Conservation (phyloP, 2,113 vertebrate genomes). For the Gobio gobio region DNA sequence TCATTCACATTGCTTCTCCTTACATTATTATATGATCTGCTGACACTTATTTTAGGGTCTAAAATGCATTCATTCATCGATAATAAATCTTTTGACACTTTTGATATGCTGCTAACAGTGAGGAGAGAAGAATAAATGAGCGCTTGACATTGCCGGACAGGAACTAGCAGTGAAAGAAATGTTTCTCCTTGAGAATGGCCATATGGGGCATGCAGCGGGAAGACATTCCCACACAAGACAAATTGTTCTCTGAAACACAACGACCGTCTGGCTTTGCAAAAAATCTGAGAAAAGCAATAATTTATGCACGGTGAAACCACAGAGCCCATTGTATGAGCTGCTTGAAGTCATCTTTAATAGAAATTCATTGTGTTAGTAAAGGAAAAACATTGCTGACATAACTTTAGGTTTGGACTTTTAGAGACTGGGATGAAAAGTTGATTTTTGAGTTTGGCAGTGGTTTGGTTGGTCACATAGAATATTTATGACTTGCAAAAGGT, state of each 20-base stretch:
- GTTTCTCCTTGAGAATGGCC: constrained; percentile 84
- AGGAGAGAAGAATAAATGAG: constrained; percentile 85
- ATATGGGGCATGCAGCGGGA: constrained; percentile 69
- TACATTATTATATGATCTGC: constrained; percentile 64
- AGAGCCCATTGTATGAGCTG: constrained; percentile 4
- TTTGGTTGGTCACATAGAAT: not conserved
- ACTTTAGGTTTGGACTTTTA: not conserved
- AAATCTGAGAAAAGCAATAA: constrained; percentile 43
- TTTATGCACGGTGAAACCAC: constrained; percentile 45
- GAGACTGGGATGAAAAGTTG: not conserved
- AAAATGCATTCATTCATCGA: constrained; percentile 96
- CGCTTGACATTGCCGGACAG: constrained; percentile 87
- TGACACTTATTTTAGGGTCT: constrained; percentile 88
- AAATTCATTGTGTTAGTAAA: not conserved
- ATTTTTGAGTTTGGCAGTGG: not conserved
- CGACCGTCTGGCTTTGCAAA: constrained; percentile 45
- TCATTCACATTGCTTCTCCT: not conserved
- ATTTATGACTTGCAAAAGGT: not conserved
- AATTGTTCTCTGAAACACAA: constrained; percentile 63
- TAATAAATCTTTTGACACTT: constrained; percentile 99
- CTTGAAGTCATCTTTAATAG: constrained; percentile 23
- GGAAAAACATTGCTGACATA: not conserved
- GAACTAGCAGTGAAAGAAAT: constrained; percentile 80
- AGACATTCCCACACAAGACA: constrained; percentile 57
- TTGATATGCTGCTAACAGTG: constrained; percentile 83